phyloP scores from a whole-genome alignment of 2,888 invertebrate species.

The Sphecodes monilicornis region DNA sequence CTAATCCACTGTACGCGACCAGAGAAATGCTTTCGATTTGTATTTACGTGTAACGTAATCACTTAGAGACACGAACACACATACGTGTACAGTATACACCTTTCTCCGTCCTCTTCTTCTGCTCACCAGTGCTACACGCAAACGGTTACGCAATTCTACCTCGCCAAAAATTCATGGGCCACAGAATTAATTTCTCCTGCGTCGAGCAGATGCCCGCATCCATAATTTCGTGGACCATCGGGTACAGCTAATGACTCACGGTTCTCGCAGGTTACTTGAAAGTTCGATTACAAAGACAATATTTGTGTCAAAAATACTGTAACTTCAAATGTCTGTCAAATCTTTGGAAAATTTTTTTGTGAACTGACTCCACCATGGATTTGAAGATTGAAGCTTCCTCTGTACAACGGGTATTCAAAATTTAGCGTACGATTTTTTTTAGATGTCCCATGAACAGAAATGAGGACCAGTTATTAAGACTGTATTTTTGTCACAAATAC shows the following conservation, averaged over 20 bases:
- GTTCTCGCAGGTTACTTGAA: neutral
- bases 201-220: neutral
- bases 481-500: too few species aligned
- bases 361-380: too few species aligned
- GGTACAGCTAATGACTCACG: neutral
- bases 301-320: too few species aligned
- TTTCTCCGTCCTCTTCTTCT: neutral
- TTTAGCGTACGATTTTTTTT: too few species aligned
- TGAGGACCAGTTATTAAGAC: too few species aligned
- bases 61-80: neutral
- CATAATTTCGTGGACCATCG: neutral
- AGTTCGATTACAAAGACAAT: too few species aligned
- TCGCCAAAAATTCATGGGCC: neutral
- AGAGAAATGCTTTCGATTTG: slow-evolving; percentile 74
- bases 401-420: too few species aligned
- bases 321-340: too few species aligned
- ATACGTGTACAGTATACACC: neutral
- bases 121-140: neutral
- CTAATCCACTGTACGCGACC: slow-evolving; percentile 69
- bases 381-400: too few species aligned
- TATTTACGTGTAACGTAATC: slow-evolving; percentile 56
- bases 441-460: too few species aligned
- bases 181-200: neutral
- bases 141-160: neutral
- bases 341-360: too few species aligned